These are phyloP conservation scores for Crossocerus cetratus DNA, from an alignment of 2,888 invertebrate genomes.

Conservation along the genomic window DNA sequence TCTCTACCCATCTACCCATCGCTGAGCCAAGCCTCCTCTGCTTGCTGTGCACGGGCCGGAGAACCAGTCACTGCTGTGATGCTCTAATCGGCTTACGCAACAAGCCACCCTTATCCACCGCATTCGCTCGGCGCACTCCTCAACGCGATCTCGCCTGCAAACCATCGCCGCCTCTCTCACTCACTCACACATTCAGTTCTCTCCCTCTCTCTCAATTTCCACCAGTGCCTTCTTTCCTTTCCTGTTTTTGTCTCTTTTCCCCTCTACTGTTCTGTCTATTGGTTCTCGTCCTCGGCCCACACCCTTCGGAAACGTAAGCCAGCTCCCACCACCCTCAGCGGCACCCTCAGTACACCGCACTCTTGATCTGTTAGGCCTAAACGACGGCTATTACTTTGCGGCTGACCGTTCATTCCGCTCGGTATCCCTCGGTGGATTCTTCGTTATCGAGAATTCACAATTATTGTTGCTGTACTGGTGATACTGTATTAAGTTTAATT, in stretches of 20 bases:
- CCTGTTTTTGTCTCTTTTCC: not conserved
- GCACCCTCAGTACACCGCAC: conserved; percentile 38
- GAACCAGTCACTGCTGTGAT: conserved; percentile 65
- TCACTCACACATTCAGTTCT: conserved; percentile 1
- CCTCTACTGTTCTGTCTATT: not conserved
- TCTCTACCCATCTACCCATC: conserved; percentile 11
- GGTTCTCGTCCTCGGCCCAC: not conserved
- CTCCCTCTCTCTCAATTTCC: not conserved
- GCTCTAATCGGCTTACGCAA: conserved; percentile 75
- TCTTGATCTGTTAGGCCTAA: conserved; percentile 2
- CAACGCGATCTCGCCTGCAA: conserved; percentile 30
- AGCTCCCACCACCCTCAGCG: conserved; percentile 15
- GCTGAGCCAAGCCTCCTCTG: conserved; percentile 24
- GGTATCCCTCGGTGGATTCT: too few species aligned
- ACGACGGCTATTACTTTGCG: conserved; percentile 56
- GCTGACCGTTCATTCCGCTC: conserved; percentile 28
- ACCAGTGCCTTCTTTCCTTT: too few species aligned
- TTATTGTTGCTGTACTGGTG: too few species aligned
- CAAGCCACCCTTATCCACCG: conserved; percentile 67
- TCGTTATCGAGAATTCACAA: too few species aligned
- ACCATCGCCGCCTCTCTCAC: conserved; percentile 11
- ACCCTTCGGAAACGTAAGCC: conserved; percentile 25
- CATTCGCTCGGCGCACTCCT: conserved; percentile 41
- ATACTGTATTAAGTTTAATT: too few species aligned
- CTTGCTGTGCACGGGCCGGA: conserved; percentile 45